Percentiles rank a stretch among this genome's conserved stretches.
Evolutionary conservation across 2,888 invertebrate genomes (phyloP).

Genomic region (Synanthedon formicaeformis): DNA sequence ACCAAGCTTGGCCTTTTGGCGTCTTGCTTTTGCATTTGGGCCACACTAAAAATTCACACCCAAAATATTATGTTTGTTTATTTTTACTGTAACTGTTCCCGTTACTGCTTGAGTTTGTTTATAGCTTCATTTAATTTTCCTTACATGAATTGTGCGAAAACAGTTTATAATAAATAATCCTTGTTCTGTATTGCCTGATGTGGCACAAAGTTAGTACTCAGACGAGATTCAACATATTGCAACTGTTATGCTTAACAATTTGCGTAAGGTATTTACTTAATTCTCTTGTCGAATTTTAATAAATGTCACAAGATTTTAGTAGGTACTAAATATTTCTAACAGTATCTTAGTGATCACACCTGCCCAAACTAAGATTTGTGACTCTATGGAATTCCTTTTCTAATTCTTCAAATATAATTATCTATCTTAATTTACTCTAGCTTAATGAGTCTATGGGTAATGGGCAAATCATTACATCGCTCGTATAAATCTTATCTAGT

Average conservation of each 20-base stretch:
- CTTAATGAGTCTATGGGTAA: slow-evolving; percentile 54
- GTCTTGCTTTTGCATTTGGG: no score
- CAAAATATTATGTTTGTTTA: no score
- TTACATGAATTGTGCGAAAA: slow-evolving; percentile 17
- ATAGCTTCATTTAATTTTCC: slow-evolving; percentile 14
- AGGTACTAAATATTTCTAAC: slow-evolving; percentile 29
- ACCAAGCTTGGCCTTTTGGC: no score
- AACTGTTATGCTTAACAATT: slow-evolving; percentile 2
- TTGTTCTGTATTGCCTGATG: no score
- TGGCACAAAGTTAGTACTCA: no score
- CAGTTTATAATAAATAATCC: slow-evolving; percentile 1
- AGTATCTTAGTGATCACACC: slow-evolving; percentile 4
- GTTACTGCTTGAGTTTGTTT: slow-evolving; percentile 7
- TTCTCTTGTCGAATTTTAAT: not conserved
- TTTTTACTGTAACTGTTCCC: no score
- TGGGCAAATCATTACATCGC: slow-evolving; percentile 31
- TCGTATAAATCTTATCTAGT: slow-evolving; percentile 7
- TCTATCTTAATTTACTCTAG: slow-evolving; percentile 31
- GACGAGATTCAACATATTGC: slow-evolving; percentile 29
- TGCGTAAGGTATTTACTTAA: slow-evolving; percentile 2
- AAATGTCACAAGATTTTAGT: slow-evolving; percentile 16
- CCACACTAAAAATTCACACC: no score
- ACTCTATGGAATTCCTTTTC: not conserved
- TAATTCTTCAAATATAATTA: slow-evolving; percentile 11
- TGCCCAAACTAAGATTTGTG: not conserved